Evolutionary conservation across 2,113 vertebrate genomes (phyloP).

Genomic region (Delphinus delphis): DNA sequence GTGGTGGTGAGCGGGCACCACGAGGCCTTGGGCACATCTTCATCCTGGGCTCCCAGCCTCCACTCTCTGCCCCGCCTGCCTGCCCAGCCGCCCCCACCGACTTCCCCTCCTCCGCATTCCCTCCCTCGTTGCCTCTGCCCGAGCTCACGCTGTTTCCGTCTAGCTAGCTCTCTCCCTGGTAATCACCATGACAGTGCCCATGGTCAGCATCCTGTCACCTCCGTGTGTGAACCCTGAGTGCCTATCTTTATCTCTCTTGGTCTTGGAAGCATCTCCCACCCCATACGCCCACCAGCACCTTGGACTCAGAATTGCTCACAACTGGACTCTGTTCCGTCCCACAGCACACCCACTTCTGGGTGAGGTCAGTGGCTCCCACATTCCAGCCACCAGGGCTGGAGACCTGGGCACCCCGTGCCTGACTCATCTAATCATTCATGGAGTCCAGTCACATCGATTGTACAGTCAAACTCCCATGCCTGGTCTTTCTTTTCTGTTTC

Average conservation of each 20-base stretch:
- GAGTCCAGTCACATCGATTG: no score
- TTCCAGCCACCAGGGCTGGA: not conserved
- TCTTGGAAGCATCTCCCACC: not conserved
- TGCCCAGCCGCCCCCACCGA: not conserved
- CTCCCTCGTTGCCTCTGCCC: rapidly evolving
- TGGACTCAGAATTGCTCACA: not conserved
- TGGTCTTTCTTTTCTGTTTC: not conserved
- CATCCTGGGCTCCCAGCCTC: not conserved
- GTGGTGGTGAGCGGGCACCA: rapidly evolving
- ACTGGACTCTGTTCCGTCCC: not conserved
- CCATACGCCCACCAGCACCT: rapidly evolving
- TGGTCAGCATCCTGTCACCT: not conserved
- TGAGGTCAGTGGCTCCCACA: not conserved
- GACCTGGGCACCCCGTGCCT: rapidly evolving
- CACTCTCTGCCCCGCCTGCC: not conserved
- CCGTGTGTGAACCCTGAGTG: rapidly evolving
- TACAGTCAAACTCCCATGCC: not conserved
- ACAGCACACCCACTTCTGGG: no score
- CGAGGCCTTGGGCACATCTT: not conserved
- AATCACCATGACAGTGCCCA: rapidly evolving
- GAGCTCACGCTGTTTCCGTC: not conserved
- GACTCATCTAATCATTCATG: not conserved
- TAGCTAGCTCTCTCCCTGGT: not conserved
- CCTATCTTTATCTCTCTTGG: not conserved
- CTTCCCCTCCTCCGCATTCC: not conserved